Percentiles rank a stretch among this genome's conserved stretches.
Evolutionary conservation across 1,140 invertebrate genomes (phyloP).

Genomic region (Orchestia grillus): DNA sequence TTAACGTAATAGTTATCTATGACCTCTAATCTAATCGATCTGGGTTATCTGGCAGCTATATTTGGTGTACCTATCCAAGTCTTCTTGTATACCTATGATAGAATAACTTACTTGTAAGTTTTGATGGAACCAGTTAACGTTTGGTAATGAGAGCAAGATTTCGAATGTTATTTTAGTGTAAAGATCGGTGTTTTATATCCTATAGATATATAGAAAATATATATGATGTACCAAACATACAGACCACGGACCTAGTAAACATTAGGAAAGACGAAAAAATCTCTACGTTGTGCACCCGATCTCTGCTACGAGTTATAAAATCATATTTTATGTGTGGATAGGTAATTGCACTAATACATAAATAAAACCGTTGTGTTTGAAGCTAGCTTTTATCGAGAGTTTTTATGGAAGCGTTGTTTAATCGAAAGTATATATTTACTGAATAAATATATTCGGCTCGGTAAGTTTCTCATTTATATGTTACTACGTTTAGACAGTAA

Average conservation of each 20-base stretch:
- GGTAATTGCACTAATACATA: not conserved
- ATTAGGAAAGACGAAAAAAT: not conserved
- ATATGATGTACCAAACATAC: not conserved
- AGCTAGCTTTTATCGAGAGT: not conserved
- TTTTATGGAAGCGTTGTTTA: not conserved
- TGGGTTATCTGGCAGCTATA: not conserved
- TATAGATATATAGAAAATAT: not conserved
- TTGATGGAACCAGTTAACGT: constrained; percentile 35
- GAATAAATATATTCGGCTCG: not conserved
- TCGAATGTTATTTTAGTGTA: not conserved
- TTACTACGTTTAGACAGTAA: not conserved
- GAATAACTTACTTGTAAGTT: constrained; percentile 1
- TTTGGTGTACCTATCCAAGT: not conserved
- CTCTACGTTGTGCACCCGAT: not conserved
- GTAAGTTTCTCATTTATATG: not conserved
- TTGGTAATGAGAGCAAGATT: constrained; percentile 7
- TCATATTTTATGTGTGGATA: not conserved
- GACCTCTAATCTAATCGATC: not conserved
- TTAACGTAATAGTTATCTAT: not conserved
- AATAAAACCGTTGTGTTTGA: not conserved
- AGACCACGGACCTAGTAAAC: not conserved
- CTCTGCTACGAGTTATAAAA: not conserved
- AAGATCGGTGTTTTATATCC: not conserved
- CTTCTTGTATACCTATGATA: not conserved
- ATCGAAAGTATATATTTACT: not conserved